Evolutionary conservation across 2,797 vertebrate species (phyloP), one percentile per base, ranked within the genome.

Genomic region (Malacoraja senta): DNA sequence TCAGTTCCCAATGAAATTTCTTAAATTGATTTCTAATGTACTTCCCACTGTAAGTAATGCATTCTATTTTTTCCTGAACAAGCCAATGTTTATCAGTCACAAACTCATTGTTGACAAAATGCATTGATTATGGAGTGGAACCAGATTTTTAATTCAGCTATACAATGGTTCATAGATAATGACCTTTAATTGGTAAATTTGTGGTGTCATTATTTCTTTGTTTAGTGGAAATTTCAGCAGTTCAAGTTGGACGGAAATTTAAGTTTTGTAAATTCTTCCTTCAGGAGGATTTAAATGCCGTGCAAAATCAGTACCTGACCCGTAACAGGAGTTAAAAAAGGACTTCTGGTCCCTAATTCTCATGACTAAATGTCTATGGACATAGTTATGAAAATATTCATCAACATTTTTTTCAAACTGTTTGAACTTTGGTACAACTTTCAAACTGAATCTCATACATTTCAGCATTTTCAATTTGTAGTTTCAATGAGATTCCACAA

Each of bases 21-120:
- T 92, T 81, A 93, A 93, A 94, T 94, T 94, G 94, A 94, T 94
- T 94, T 94, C 93, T 92, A 84, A 94, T 94, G 93, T 83, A 92
- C 93, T 90, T 93, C 93, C 91, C 93, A 93, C 93, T 90, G 93
- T 79, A 93, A 93, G 91, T 81, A 80, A 83, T 44, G 93, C 32
- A 68, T 88, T 88, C 32, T 32, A 74, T 92, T 91, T 76, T 92
- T 71, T 76, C 90, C 35, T 92, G 90, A 92, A 92, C 71, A 92
- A 92, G 71, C 76, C 74, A 92, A 92, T 76, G 90, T 92, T 92
- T 92, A 76, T 92, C 90, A 76, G 71, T 92, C 90, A 92, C 26
- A 74, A 92, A 92, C 90, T 76, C 71, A 74, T 76, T 92, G 71
- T 76, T 92, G 24, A 76, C 71, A 76, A 35, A 72, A 91, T 91